Evolutionary conservation across 1,140 invertebrate genomes (phyloP).

Genomic region (Gonatopus flavifemur): DNA sequence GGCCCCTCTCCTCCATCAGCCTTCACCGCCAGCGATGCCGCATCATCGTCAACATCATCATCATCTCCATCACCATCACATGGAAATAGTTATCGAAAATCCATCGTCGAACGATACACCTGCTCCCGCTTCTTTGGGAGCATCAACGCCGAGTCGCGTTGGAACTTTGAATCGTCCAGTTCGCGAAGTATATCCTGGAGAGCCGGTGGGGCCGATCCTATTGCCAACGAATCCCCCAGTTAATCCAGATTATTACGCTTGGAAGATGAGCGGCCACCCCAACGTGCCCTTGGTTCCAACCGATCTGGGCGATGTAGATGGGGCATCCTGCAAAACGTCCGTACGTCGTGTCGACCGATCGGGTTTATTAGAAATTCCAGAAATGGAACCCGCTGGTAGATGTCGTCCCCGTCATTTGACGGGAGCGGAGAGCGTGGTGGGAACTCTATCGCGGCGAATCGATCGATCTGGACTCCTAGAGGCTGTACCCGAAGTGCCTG

Average conservation of each 20-base stretch:
- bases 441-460: conserved; percentile 27
- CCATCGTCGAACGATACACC: conserved; percentile 18
- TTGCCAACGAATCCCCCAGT: background rate
- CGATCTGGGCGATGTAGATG: conserved; percentile 23
- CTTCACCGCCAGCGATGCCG: conserved; percentile 5
- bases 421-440: conserved; percentile 19
- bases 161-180: conserved; percentile 15
- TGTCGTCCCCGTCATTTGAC: conserved; percentile 18
- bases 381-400: conserved; percentile 28
- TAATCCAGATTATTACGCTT: conserved; percentile 28
- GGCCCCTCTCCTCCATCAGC: conserved; percentile 44
- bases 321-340: conserved; percentile 26
- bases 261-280: conserved; percentile 6
- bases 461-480: conserved; percentile 43
- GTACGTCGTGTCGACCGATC: conserved; percentile 47
- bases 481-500: conserved; percentile 46
- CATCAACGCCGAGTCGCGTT: conserved; percentile 5
- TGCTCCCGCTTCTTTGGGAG: conserved; percentile 18
- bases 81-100: conserved; percentile 56
- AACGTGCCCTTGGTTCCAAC: too few relatives aligned
- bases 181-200: background rate
- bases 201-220: background rate
- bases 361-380: conserved; percentile 45
- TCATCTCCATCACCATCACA: conserved; percentile 33
- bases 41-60: conserved; percentile 18